These are phyloP conservation scores for Andrena trimmerana DNA, from an alignment of 2,888 invertebrate species.

Conservation along the genomic window DNA sequence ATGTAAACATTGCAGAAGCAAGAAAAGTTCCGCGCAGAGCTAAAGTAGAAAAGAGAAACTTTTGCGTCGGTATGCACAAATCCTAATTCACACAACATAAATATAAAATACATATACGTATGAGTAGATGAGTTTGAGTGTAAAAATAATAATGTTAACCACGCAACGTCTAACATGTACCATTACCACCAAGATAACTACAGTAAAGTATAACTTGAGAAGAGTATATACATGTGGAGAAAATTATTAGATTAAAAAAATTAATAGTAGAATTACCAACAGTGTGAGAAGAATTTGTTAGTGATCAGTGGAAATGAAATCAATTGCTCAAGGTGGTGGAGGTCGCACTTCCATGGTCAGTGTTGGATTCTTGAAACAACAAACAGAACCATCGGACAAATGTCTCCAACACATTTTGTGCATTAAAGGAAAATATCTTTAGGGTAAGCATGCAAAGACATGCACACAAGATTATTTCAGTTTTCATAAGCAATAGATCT, in stretches of 20 bases:
- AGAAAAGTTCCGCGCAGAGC: neutral
- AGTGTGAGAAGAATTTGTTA: slow-evolving; percentile 80
- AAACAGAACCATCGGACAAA: slow-evolving; percentile 65
- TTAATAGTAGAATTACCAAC: slow-evolving; percentile 74
- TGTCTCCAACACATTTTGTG: slow-evolving; percentile 44
- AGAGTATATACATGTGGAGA: slow-evolving; percentile 41
- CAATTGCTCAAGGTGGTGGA: slow-evolving; percentile 82
- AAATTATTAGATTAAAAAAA: slow-evolving; percentile 59
- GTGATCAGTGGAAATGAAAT: slow-evolving; percentile 79
- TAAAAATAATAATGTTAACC: slow-evolving; percentile 17
- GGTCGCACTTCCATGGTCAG: slow-evolving; percentile 82
- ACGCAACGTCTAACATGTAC: slow-evolving; percentile 10
- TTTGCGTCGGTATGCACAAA: slow-evolving; percentile 13
- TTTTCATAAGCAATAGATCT: slow-evolving; percentile 1
- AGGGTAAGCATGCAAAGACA: slow-evolving; percentile 53
- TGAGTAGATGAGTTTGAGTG: slow-evolving; percentile 2
- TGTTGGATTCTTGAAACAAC: slow-evolving; percentile 82
- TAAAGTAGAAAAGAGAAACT: slow-evolving; percentile 3
- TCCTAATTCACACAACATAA: slow-evolving; percentile 27
- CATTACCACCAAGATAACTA: slow-evolving; percentile 40
- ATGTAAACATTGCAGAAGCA: slow-evolving; percentile 30
- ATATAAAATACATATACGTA: neutral
- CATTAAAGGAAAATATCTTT: slow-evolving; percentile 40
- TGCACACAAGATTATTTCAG: slow-evolving; percentile 46
- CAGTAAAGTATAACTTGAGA: slow-evolving; percentile 17